These are phyloP conservation scores for Cyanoramphus novaezelandiae DNA, from an alignment of 2,113 vertebrate species.

Conservation along the genomic window DNA sequence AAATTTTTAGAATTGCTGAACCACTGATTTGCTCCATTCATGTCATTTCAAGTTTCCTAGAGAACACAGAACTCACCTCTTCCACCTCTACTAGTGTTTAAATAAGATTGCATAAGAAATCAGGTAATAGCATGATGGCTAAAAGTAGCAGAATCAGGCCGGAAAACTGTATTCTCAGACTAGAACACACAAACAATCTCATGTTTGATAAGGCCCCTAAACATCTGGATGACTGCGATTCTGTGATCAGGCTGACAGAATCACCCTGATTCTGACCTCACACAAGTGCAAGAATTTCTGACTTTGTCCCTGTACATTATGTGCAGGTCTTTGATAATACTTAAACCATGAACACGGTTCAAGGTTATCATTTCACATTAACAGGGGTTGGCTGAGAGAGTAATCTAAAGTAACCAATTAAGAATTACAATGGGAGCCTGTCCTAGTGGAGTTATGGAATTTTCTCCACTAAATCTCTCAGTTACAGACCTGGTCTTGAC, in stretches of 20 bases:
- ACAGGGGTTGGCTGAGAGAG: conserved; percentile 36
- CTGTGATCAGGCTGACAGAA: not conserved
- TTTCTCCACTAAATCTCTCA: not conserved
- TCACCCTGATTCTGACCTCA: not conserved
- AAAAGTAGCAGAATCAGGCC: not conserved
- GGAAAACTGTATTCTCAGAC: not conserved
- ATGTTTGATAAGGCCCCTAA: not conserved
- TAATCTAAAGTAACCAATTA: conserved; percentile 66
- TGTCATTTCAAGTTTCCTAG: not conserved
- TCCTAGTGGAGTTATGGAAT: conserved; percentile 41
- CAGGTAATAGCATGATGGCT: not conserved
- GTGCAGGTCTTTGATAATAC: conserved; percentile 31
- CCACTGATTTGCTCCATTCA: not conserved
- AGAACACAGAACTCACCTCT: not conserved
- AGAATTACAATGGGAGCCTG: conserved; percentile 19
- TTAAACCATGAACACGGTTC: conserved; percentile 50
- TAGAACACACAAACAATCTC: not conserved
- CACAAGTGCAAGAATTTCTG: conserved; percentile 1
- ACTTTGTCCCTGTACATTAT: conserved; percentile 20
- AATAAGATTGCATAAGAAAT: not conserved
- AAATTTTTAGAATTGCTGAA: not conserved
- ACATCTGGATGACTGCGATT: not conserved
- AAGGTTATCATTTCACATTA: conserved; percentile 63
- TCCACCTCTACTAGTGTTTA: not conserved
- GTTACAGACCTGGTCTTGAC: not conserved